Percentiles rank a stretch among this genome's conserved stretches.
Evolutionary conservation across 92 coral and sea anemone genomes (phyloP).

Genomic region (Phenganax subtilis): DNA sequence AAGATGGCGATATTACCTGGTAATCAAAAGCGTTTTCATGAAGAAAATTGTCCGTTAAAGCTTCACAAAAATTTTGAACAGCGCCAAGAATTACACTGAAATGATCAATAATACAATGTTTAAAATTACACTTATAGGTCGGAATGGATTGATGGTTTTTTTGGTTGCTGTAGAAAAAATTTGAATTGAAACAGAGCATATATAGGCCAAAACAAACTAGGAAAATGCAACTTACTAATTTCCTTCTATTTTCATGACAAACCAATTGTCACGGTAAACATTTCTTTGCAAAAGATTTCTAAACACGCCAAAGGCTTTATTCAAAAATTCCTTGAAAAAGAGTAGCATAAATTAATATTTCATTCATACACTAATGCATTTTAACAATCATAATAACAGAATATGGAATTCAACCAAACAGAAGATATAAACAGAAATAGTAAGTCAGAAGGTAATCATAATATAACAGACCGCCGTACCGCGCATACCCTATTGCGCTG

Average conservation of each 20-base stretch:
- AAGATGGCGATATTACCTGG: slow-evolving; percentile 56
- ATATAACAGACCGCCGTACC: too few species aligned
- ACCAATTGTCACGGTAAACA: slow-evolving; percentile 84
- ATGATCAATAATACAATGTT: neutral
- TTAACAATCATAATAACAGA: neutral
- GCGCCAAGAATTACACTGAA: slow-evolving; percentile 91
- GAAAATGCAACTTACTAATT: slow-evolving; percentile 65
- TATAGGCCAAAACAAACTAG: neutral
- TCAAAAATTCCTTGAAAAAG: slow-evolving; percentile 59
- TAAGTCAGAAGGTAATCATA: too few species aligned
- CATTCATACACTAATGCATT: neutral
- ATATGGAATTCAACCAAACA: too few species aligned
- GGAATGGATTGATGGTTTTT: neutral
- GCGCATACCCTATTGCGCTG: too few species aligned
- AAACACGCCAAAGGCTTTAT: slow-evolving; percentile 89
- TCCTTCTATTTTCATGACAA: slow-evolving; percentile 76
- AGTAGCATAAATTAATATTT: neutral
- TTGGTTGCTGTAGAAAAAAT: neutral
- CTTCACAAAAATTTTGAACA: slow-evolving; percentile 83
- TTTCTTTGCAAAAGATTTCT: slow-evolving; percentile 84
- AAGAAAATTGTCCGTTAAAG: slow-evolving; percentile 65
- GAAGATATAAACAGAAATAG: too few species aligned
- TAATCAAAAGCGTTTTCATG: slow-evolving; percentile 75
- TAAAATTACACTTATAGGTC: neutral
- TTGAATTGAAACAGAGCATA: neutral